Percentiles rank a stretch among this genome's conserved stretches.
These are phyloP conservation scores for Melanargia galathea DNA, from an alignment of 2,888 invertebrate species.

Conservation along the genomic window DNA sequence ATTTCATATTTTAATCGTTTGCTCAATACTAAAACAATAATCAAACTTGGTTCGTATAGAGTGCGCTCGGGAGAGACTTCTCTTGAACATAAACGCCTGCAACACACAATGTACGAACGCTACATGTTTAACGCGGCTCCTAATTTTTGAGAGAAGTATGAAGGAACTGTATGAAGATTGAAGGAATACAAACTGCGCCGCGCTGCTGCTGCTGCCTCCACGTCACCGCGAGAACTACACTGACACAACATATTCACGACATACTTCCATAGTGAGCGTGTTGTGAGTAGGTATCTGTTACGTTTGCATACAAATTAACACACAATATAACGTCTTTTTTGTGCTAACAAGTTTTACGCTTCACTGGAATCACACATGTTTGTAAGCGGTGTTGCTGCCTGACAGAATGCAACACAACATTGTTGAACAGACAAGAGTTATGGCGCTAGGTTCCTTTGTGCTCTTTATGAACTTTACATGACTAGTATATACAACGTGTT, in stretches of 20 bases:
- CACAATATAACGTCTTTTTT: background rate
- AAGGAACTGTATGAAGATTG: no score
- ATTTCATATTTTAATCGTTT: no score
- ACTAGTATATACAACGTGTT: no score
- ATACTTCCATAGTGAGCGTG: constrained; percentile 1
- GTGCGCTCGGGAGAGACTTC: no score
- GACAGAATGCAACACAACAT: background rate
- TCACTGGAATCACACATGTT: background rate
- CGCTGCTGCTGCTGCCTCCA: no score
- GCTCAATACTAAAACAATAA: no score
- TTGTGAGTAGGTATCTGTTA: constrained; percentile 4
- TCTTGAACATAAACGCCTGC: no score
- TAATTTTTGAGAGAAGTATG: no score
- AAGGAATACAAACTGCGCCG: no score
- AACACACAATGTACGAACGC: no score
- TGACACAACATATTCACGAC: background rate
- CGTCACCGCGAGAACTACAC: background rate
- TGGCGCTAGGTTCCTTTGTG: background rate
- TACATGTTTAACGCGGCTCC: no score
- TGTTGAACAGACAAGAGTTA: background rate
- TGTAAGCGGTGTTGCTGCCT: background rate
- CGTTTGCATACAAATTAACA: background rate
- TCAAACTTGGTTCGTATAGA: no score
- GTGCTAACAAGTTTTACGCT: background rate
- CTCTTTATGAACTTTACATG: background rate